Evolutionary conservation across 2,797 vertebrate genomes (phyloP).

Genomic region (Orientallactaga sibirica): DNA sequence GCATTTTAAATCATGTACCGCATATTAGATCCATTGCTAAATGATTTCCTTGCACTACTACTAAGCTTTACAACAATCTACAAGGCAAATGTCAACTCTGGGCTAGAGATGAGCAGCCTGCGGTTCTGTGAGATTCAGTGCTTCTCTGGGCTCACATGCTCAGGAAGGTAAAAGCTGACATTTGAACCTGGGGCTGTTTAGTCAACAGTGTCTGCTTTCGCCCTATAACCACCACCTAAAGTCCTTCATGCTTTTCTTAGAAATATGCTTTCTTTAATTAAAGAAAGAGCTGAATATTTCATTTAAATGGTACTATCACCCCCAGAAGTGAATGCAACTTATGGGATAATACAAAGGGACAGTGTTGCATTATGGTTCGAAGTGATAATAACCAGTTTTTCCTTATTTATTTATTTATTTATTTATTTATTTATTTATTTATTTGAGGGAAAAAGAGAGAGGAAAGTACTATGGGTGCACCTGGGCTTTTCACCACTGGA

Average conservation of each 20-base stretch:
- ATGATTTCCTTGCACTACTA: neutral
- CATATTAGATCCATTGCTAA: neutral
- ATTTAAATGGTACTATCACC: constrained; percentile 1
- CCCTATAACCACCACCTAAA: neutral
- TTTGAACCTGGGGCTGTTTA: neutral
- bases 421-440: too few species aligned
- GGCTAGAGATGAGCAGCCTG: neutral
- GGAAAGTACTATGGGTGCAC: too few species aligned
- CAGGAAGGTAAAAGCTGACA: neutral
- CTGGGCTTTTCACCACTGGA: too few species aligned
- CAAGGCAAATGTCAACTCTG: neutral
- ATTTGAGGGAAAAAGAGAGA: too few species aligned
- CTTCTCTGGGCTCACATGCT: neutral
- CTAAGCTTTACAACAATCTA: neutral
- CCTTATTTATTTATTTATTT: too few species aligned
- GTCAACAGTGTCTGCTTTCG: neutral
- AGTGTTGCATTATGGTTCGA: neutral
- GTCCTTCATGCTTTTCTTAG: neutral
- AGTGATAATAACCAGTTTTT: neutral
- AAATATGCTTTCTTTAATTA: constrained; percentile 15
- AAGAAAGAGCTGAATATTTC: neutral
- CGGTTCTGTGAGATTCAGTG: constrained; percentile 14
- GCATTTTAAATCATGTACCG: neutral
- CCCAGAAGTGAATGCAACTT: neutral
- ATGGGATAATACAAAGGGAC: neutral